phyloP scores from a whole-genome alignment of 2,113 vertebrate genomes.

The Pipa parva region DNA sequence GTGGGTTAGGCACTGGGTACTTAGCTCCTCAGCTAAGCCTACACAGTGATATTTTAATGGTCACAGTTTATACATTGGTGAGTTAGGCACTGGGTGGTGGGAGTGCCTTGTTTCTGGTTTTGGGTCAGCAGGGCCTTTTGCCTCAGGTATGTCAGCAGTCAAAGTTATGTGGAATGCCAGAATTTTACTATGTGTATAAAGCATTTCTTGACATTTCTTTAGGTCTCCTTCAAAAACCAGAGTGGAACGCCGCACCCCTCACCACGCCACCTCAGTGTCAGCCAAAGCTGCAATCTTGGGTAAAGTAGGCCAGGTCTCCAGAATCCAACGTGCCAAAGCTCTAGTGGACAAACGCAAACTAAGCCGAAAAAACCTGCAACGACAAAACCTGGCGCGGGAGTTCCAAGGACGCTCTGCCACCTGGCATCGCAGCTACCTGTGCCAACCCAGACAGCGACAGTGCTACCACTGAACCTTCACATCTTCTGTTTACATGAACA shows the following conservation, averaged over 20 bases:
- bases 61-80: no score
- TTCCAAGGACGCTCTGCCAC: constrained; percentile 68
- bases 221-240: constrained; percentile 62
- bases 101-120: no score
- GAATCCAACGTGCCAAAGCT: constrained; percentile 82
- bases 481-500: constrained; percentile 16
- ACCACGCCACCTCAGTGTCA: constrained; percentile 59
- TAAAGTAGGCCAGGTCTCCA: constrained; percentile 77
- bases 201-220: constrained; percentile 16
- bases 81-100: no score
- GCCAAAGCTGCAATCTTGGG: constrained; percentile 72
- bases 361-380: constrained; percentile 80
- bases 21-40: no score
- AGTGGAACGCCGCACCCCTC: constrained; percentile 54
- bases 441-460: constrained; percentile 92
- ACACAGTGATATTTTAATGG: no score
- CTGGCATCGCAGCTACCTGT: constrained; percentile 74
- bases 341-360: constrained; percentile 75
- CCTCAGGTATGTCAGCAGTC: no score
- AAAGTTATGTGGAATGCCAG: no score
- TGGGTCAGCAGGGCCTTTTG: no score
- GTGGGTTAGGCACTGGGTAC: no score
- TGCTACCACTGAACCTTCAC: constrained; percentile 78
- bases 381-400: constrained; percentile 86
- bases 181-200: not conserved